These are phyloP conservation scores for Ceyx melanurus DNA, from an alignment of 2,113 vertebrate genomes.

Conservation along the genomic window DNA sequence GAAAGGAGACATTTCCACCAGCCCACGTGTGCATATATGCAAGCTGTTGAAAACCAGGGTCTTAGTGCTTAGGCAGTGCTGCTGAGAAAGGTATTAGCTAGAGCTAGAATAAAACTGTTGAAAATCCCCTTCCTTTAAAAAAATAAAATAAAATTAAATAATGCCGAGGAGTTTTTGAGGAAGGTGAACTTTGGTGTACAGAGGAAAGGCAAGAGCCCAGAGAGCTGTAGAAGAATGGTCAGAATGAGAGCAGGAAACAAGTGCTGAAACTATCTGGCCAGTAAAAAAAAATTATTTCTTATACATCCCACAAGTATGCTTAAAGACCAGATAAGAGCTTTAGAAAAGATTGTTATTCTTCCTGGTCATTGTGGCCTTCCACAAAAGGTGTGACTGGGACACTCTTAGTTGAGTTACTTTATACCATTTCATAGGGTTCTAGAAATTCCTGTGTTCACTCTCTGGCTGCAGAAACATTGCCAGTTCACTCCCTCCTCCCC, in stretches of 20 bases:
- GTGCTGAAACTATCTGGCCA: not conserved
- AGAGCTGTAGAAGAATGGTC: not conserved
- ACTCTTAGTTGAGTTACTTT: not conserved
- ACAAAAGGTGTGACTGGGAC: not conserved
- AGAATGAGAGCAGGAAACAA: not conserved
- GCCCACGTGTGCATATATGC: rapidly evolving
- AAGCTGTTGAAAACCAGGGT: not conserved
- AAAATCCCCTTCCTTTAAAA: not conserved
- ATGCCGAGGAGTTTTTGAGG: not conserved
- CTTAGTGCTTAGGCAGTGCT: not conserved
- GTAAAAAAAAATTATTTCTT: not conserved
- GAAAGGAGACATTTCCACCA: not conserved
- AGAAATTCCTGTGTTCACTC: not conserved
- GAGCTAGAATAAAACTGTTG: not conserved
- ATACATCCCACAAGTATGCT: not conserved
- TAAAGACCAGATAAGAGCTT: not conserved
- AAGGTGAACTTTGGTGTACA: not conserved
- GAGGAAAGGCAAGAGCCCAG: not conserved
- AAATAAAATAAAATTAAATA: not conserved
- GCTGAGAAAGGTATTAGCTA: not conserved
- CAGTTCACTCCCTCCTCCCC: not conserved
- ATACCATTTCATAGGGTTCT: not conserved
- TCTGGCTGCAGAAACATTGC: not conserved
- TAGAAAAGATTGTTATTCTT: not conserved
- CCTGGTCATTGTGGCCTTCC: rapidly evolving